phyloP scores from a whole-genome alignment of 2,888 invertebrate species.

The Amiota minor region DNA sequence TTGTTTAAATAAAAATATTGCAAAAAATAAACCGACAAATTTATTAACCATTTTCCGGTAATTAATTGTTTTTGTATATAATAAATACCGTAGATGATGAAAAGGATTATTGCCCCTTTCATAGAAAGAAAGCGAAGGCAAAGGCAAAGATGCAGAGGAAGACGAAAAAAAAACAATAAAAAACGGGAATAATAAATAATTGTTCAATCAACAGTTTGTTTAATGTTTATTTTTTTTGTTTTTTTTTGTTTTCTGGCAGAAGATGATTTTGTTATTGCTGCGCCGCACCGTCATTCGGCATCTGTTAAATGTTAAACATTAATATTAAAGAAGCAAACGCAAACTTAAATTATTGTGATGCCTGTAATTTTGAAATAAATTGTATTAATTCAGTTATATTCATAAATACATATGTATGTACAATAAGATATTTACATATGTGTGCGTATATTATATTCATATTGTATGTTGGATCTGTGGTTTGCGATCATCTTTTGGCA shows the following conservation, averaged over 20 bases:
- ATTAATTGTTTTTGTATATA: not conserved
- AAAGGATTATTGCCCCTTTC: slow-evolving; percentile 22
- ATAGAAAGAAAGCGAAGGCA: not conserved
- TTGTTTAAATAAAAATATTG: not conserved
- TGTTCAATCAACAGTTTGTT: slow-evolving; percentile 12
- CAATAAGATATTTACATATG: too few species aligned
- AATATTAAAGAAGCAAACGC: slow-evolving; percentile 26
- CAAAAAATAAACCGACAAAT: slow-evolving; percentile 27
- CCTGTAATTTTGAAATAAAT: slow-evolving; percentile 9
- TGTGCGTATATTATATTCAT: too few species aligned
- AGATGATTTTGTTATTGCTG: not conserved
- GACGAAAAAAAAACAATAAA: not conserved
- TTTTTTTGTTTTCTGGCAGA: slow-evolving; percentile 38
- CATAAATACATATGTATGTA: not conserved
- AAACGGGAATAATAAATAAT: slow-evolving; percentile 10
- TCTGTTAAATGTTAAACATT: slow-evolving; percentile 48
- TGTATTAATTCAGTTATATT: slow-evolving; percentile 14
- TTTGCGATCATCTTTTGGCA: not conserved
- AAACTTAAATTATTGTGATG: not conserved
- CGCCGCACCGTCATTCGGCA: slow-evolving; percentile 27
- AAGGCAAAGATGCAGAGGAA: not conserved
- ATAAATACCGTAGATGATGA: not conserved
- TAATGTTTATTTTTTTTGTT: slow-evolving; percentile 2
- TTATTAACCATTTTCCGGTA: not conserved
- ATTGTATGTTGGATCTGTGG: not conserved